Evolutionary conservation across 1,140 invertebrate genomes (phyloP), one percentile per base, ranked within the genome.

Genomic region (Drosophila navojoa): DNA sequence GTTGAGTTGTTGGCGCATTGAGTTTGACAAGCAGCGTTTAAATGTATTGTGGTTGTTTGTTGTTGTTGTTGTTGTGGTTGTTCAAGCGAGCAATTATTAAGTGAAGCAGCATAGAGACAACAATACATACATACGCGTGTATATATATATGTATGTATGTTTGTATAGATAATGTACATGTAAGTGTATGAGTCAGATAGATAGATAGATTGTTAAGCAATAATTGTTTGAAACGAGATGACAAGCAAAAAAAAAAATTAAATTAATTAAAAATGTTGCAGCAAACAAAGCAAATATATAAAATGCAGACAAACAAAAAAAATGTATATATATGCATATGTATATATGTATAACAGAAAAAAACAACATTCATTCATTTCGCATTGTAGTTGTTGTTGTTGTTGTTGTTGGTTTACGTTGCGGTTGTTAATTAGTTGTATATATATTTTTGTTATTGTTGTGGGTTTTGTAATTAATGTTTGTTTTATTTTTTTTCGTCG

Each of bases 381-480:
- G 7, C 29, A n/a, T 73, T 59, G 63, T 76, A n/a, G n/a, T n/a
- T 38, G 19, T 73, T 59, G 63, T 72, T 19, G 19, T 19, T 76
- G 19, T 73, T 59, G 54, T 76, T 76, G 71, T 47, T 40, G 49
- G 15, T n/a, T 76, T 67, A 58, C n/a, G 58, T 72, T 76, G 74
- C 44, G 76, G 68, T 78, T 71, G 72, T 81, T 79, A 79, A 79
- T 81, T 79, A 81, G 73, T 80, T 79, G 63, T 76, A 49, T 47
- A 63, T 62, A 54, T 25, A 45, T 66, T 61, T 52, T 64, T 71
- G 47, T 75, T 78, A 50, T 71, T 71, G 55, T 77, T 71, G 75
- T 50, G 66, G 62, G 55, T 59, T 38, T 68, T 64, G 64, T 64
- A 76, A 79, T 76, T 79, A 79, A 76, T 77, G 74, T 59, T 50